Evolutionary conservation across 2,113 vertebrate species (phyloP), one percentile per base, ranked within the genome.

Genomic region (Mionectes macconnelli): DNA sequence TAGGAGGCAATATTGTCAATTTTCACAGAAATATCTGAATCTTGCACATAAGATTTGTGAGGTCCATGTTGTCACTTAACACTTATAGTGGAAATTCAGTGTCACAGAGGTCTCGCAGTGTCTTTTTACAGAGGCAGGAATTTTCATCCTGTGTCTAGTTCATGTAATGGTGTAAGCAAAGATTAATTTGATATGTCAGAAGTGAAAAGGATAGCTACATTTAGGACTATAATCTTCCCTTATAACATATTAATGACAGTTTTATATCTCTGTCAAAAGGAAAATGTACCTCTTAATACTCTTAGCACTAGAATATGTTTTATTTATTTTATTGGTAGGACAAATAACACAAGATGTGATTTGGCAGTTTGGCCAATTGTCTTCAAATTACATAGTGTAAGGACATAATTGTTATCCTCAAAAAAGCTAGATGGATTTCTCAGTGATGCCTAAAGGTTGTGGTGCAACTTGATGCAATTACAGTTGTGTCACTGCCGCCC

Each of bases 161-260:
- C 88, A 67, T 75, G 88, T 70, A 90, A 84, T 92, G 92, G 86
- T 90, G 88, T 95, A 97, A 97, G 80, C 96, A 97, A 92, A 94
- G 92, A 94, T 95, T 95, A 96, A 94, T 95, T 92, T 87, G 83
- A 39, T 60, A 4, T 78, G 62, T 82, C 93, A 92, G 79, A 90
- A 78, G 69, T 31, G 64, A 69, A 90, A 96, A 92, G 42, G 83
- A 92, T 90, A 82, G 90, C 85, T 90, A 81, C 86, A 75, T 87
- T 95, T 96, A 94, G 75, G 64, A 80, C 64, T 81, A 75, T 95
- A 94, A 96, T 96, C 73, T 93, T 93, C 90, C 69, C 60, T 86
- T 80, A 89, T 63, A 94, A 86, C 80, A 57, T 91, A 92, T 90
- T 95, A 96, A 96, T 95, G 90, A 68, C n/a, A 84, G 68, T 90